Evolutionary conservation across 1,140 invertebrate genomes (phyloP).

Genomic region (Anoplolepis gracilipes): DNA sequence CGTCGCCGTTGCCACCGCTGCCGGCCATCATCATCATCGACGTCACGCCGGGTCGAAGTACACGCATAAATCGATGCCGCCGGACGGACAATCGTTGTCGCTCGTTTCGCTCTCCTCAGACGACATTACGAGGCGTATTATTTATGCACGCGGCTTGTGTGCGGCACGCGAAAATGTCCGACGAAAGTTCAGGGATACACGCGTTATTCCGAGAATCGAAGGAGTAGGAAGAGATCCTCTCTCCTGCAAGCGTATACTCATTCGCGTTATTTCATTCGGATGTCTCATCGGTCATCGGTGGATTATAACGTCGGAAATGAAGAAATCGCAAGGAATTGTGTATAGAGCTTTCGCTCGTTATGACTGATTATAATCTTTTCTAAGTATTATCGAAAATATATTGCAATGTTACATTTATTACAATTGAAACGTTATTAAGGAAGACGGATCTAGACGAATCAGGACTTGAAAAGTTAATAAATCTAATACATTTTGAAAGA

Average conservation of each 20-base stretch:
- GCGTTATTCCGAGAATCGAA: constrained; percentile 44
- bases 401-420: background rate
- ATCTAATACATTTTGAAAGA: no score
- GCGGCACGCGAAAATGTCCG: constrained; percentile 28
- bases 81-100: constrained; percentile 44
- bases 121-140: constrained; percentile 36
- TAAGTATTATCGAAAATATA: no score
- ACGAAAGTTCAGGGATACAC: constrained; percentile 50
- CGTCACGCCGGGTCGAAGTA: constrained; percentile 59
- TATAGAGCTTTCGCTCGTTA: no score
- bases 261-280: constrained; percentile 15
- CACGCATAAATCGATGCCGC: constrained; percentile 58
- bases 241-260: background rate
- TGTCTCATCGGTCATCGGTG: constrained; percentile 9
- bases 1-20: background rate
- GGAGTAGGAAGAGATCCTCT: constrained; percentile 1
- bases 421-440: background rate
- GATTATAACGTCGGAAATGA: background rate
- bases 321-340: background rate
- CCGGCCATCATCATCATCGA: constrained; percentile 11
- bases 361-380: no score
- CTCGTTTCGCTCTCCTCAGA: constrained; percentile 41
- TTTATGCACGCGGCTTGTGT: constrained; percentile 47
- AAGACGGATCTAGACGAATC: no score
- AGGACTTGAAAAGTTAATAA: no score